Evolutionary conservation across 2,888 invertebrate genomes (phyloP).

Genomic region (Drosophila atroscutellata): DNA sequence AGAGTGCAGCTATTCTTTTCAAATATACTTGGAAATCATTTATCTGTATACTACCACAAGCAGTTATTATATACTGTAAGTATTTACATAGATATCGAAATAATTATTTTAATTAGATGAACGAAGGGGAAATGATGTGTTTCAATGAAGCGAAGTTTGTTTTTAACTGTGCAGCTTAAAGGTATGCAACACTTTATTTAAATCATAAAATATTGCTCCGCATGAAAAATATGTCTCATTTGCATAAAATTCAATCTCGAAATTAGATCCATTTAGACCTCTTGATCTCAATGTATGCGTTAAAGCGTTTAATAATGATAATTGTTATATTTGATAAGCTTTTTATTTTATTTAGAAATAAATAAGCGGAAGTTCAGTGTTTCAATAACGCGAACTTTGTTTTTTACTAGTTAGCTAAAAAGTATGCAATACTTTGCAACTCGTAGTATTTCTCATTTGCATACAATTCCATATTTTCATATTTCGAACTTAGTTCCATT

Average conservation of each 20-base stretch:
- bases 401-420: conserved; percentile 7
- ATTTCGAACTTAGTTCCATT: background rate
- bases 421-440: conserved; percentile 14
- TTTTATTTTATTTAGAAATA: background rate
- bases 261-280: background rate
- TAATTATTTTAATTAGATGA: background rate
- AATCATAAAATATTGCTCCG: background rate
- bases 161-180: conserved; percentile 3
- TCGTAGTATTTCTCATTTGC: background rate
- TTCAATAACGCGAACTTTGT: background rate
- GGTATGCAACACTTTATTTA: conserved; percentile 16
- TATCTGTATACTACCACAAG: background rate
- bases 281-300: conserved; percentile 9
- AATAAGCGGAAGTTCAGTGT: background rate
- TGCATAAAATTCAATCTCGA: background rate
- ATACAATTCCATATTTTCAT: background rate
- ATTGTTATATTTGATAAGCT: background rate
- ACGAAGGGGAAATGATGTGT: background rate
- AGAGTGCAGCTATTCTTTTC: background rate
- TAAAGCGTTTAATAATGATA: conserved; percentile 32
- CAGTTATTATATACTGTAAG: background rate
- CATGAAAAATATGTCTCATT: background rate
- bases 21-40: background rate
- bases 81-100: background rate
- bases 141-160: background rate